A percentile compares a stretch with the other conserved stretches of the same genome.
Evolutionary conservation across 2,797 vertebrate genomes (phyloP).

Genomic region (Helicolenus hilgendorfi): DNA sequence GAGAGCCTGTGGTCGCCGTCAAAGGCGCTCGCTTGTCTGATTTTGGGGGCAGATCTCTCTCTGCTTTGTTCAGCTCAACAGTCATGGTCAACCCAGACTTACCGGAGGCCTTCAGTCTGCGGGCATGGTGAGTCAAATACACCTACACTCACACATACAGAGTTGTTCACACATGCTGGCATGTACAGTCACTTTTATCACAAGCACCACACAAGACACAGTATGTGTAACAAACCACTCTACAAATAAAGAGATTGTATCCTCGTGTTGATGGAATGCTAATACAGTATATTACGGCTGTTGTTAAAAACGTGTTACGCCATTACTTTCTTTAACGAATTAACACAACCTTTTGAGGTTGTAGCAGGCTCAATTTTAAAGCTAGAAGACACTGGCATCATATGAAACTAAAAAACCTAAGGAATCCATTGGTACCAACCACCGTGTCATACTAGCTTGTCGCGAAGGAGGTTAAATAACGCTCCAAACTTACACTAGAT

Average conservation of each 20-base stretch:
- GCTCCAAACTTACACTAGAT: too few relatives aligned
- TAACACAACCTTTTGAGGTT: too few relatives aligned
- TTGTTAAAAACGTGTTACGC: too few relatives aligned
- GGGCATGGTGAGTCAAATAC: conserved; percentile 92
- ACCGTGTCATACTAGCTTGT: too few relatives aligned
- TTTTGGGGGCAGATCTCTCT: conserved; percentile 95
- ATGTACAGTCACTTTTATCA: background rate
- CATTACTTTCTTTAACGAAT: too few relatives aligned
- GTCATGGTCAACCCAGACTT: conserved; percentile 95
- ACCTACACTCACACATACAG: background rate
- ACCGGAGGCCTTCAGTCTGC: conserved; percentile 93
- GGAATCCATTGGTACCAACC: too few relatives aligned
- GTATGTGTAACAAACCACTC: background rate
- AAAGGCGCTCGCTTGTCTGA: conserved; percentile 95
- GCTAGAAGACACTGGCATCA: too few relatives aligned
- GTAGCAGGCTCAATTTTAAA: too few relatives aligned
- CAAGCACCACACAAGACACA: background rate
- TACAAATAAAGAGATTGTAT: background rate
- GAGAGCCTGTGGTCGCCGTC: conserved; percentile 94
- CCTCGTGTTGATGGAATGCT: background rate
- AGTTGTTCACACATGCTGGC: background rate
- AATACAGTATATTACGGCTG: background rate
- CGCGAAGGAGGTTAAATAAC: too few relatives aligned
- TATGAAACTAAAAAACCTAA: too few relatives aligned
- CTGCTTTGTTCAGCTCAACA: conserved; percentile 93